Conservation (phyloP, 2,797 vertebrate genomes). For the Loriculus beryllinus region DNA sequence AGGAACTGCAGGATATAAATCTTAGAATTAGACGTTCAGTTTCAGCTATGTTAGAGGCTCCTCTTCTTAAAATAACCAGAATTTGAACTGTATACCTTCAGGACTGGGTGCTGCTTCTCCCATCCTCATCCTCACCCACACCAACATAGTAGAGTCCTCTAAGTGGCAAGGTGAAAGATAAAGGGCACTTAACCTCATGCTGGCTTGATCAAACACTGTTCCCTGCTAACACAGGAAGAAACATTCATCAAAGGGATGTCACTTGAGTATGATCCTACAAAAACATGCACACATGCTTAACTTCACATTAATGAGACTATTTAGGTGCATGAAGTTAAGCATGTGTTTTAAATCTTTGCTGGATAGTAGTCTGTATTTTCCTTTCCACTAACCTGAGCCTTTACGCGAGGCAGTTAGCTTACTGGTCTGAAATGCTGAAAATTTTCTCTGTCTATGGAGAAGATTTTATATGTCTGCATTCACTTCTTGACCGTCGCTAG, state of each 20-base stretch:
- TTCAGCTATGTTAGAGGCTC: background rate
- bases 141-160: background rate
- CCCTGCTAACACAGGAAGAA: constrained; percentile 58
- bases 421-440: constrained; percentile 5
- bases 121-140: background rate
- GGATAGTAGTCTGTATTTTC: constrained; percentile 4
- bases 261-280: constrained; percentile 38
- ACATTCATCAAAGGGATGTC: constrained; percentile 58
- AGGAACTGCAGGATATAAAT: background rate
- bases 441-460: background rate
- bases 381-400: constrained; percentile 30
- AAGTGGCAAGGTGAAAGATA: background rate
- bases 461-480: constrained; percentile 15
- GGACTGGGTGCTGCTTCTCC: background rate
- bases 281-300: constrained; percentile 46
- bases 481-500: background rate
- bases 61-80: background rate
- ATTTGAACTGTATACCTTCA: background rate
- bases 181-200: constrained; percentile 45
- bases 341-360: constrained; percentile 58
- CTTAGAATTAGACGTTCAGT: background rate
- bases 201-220: constrained; percentile 45
- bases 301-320: constrained; percentile 13
- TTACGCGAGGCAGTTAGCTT: background rate
- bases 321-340: constrained; percentile 55